phyloP scores from a whole-genome alignment of 35 echinoderm and acorn worm species.

The Holothuria glaberrima region DNA sequence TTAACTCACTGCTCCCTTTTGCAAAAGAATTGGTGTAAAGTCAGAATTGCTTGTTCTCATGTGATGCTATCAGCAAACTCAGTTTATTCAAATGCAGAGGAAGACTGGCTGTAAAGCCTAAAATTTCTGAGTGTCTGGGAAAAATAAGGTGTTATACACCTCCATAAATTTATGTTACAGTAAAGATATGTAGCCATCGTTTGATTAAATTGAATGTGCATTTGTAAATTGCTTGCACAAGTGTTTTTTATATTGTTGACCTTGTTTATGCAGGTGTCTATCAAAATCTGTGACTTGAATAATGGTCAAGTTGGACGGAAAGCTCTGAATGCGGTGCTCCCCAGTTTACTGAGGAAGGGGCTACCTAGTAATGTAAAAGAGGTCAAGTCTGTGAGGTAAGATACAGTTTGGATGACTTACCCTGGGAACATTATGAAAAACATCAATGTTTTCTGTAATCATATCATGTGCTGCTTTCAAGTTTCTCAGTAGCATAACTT shows the following conservation, averaged over 20 bases:
- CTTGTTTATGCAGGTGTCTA: constrained; percentile 58
- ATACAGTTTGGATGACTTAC: background rate
- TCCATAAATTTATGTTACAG: background rate
- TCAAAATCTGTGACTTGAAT: constrained; percentile 92
- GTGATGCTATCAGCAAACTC: too few relatives aligned
- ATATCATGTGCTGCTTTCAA: too few relatives aligned
- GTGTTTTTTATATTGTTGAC: background rate
- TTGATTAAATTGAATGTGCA: background rate
- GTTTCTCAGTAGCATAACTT: too few relatives aligned
- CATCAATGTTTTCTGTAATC: too few relatives aligned
- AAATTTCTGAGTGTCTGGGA: background rate
- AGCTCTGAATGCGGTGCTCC: constrained; percentile 78
- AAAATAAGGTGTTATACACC: background rate
- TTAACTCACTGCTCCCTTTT: too few relatives aligned
- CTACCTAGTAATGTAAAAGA: constrained; percentile 86
- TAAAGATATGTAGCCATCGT: background rate
- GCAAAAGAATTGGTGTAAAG: too few relatives aligned
- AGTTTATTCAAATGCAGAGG: too few relatives aligned
- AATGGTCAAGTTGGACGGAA: constrained; percentile 79
- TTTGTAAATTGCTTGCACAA: background rate
- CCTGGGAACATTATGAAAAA: too few relatives aligned
- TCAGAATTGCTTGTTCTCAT: too few relatives aligned
- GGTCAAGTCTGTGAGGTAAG: constrained; percentile 82
- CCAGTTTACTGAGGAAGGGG: constrained; percentile 78
- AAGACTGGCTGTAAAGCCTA: too few relatives aligned